A percentile compares a stretch with the other conserved stretches of the same genome.
Evolutionary conservation across 2,797 vertebrate species (phyloP).

Genomic region (Adelosebastes latens): DNA sequence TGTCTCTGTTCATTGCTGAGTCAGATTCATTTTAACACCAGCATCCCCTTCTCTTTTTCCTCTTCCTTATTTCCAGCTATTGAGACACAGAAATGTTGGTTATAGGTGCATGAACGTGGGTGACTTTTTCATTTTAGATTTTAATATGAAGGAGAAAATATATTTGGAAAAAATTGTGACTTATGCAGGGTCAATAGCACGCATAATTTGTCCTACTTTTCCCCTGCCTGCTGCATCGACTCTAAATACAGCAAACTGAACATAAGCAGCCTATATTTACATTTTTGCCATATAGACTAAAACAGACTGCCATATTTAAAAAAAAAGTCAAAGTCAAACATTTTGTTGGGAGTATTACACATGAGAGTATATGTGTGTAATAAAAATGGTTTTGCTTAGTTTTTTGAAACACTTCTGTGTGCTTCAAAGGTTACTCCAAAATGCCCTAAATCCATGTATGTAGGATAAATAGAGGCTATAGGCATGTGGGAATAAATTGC

Average conservation of each 20-base stretch:
- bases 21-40: slow-evolving; percentile 39
- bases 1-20: slow-evolving; percentile 44
- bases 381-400: slow-evolving; percentile 48
- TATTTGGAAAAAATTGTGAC: not conserved
- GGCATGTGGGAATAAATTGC: slow-evolving; percentile 49
- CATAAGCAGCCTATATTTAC: slow-evolving; percentile 9
- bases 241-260: not conserved
- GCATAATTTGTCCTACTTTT: not conserved
- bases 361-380: slow-evolving; percentile 41
- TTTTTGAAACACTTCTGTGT: slow-evolving; percentile 44
- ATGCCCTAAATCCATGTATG: slow-evolving; percentile 51
- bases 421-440: slow-evolving; percentile 52
- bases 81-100: not conserved
- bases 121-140: slow-evolving; percentile 2
- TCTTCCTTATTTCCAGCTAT: slow-evolving; percentile 2
- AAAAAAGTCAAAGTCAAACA: slow-evolving; percentile 38
- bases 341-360: slow-evolving; percentile 50
- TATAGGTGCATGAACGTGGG: not conserved
- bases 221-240: not conserved
- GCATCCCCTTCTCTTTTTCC: not conserved
- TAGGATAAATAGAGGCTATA: slow-evolving; percentile 13
- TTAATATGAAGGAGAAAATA: not conserved
- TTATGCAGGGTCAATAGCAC: not conserved
- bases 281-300: slow-evolving; percentile 17
- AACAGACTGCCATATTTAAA: not conserved